Evolutionary conservation across 2,113 vertebrate species (phyloP).

Genomic region (Tautogolabrus adspersus): DNA sequence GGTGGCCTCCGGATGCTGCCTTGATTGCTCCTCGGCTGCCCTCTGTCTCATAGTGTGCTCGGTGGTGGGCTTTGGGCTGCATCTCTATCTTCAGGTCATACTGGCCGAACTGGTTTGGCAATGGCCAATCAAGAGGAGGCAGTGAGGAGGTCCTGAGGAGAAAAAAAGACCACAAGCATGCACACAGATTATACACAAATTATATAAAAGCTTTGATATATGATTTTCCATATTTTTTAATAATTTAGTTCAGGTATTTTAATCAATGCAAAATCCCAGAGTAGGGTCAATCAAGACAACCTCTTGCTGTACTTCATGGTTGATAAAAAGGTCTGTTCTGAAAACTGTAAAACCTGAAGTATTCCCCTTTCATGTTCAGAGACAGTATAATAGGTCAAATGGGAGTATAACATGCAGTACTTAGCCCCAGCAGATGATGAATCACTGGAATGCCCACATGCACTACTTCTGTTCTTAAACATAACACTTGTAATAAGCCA

Average conservation of each 20-base stretch:
- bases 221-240: constrained; percentile 3
- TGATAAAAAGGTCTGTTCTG: not conserved
- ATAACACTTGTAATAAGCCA: constrained; percentile 54
- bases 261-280: too few species aligned
- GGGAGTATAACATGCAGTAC: constrained; percentile 11
- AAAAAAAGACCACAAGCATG: constrained; percentile 4
- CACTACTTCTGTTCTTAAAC: constrained; percentile 47
- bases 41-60: constrained; percentile 99
- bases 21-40: constrained; percentile 98
- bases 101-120: constrained; percentile 94
- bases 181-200: not conserved
- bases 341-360: not conserved
- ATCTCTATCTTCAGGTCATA: constrained; percentile 97
- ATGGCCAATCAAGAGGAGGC: constrained; percentile 96
- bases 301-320: not conserved
- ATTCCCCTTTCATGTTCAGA: constrained; percentile 51
- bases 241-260: not conserved
- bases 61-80: constrained; percentile 98
- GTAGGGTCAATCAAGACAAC: constrained; percentile 1
- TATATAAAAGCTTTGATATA: too few species aligned
- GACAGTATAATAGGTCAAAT: constrained; percentile 26
- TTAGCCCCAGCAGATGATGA: constrained; percentile 57
- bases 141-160: constrained; percentile 93
- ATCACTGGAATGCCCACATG: constrained; percentile 67
- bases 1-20: constrained; percentile 94